phyloP scores from a whole-genome alignment of 2,113 vertebrate genomes.

The Anseranas semipalmata region DNA sequence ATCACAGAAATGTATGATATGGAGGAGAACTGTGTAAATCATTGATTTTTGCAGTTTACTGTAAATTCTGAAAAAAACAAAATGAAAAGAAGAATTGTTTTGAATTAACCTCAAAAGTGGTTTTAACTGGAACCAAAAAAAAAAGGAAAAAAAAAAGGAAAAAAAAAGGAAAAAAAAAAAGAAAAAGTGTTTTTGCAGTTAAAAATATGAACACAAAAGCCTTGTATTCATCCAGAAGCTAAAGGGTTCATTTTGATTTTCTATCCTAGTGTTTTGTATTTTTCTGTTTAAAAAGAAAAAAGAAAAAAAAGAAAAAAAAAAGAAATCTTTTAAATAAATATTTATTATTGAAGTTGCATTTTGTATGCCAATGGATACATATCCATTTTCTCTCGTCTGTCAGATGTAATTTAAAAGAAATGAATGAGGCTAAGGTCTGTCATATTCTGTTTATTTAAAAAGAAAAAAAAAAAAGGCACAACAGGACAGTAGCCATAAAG shows the following conservation, averaged over 20 bases:
- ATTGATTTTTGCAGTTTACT: neutral
- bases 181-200: neutral
- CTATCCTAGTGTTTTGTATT: neutral
- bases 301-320: too few species aligned
- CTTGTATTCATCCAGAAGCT: neutral
- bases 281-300: neutral
- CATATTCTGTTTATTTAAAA: neutral
- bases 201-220: neutral
- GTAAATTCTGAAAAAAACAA: neutral
- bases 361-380: fast-evolving
- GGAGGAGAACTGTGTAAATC: neutral
- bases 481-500: neutral
- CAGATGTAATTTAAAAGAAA: neutral
- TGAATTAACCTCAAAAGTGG: neutral
- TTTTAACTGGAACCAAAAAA: neutral
- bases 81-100: neutral
- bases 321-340: neutral
- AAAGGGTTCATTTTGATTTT: neutral
- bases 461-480: too few species aligned
- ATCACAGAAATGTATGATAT: neutral
- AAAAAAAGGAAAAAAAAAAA: neutral
- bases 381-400: fast-evolving
- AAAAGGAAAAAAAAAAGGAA: neutral
- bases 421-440: neutral
- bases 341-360: neutral